Percentiles rank a stretch among this genome's conserved stretches.
Conservation (phyloP, 2,797 vertebrate species). For the Tenualosa ilisha region DNA sequence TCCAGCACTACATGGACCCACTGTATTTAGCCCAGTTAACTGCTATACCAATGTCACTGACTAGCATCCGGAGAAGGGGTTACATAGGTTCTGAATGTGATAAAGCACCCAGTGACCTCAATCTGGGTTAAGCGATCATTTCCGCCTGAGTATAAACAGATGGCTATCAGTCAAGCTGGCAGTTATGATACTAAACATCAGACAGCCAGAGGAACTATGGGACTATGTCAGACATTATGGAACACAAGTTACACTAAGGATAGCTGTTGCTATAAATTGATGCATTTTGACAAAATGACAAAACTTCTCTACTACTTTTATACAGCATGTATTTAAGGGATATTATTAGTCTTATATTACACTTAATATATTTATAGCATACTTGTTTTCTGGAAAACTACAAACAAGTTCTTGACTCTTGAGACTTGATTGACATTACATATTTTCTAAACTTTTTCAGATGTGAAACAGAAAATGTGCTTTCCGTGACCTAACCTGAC, state of each 20-base stretch:
- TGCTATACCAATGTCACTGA: neutral
- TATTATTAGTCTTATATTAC: neutral
- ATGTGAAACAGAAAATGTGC: constrained; percentile 2
- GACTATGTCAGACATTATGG: neutral
- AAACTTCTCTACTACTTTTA: neutral
- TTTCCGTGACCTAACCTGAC: neutral
- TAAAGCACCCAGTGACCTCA: neutral
- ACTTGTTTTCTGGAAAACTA: neutral
- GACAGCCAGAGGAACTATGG: neutral
- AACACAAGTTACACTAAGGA: neutral
- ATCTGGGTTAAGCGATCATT: neutral
- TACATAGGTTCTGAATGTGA: neutral
- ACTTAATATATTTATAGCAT: neutral
- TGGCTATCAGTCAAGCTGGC: neutral
- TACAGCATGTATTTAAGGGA: neutral
- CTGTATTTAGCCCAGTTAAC: neutral
- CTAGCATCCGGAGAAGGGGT: neutral
- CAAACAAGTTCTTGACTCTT: neutral
- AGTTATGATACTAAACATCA: neutral
- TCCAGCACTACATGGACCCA: no score
- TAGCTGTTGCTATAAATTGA: neutral
- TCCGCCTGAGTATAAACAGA: constrained; percentile 9
- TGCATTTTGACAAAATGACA: neutral
- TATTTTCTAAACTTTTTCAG: neutral
- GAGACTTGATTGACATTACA: neutral